phyloP scores from a whole-genome alignment of 2,113 vertebrate species.

The Paratilapia polleni region DNA sequence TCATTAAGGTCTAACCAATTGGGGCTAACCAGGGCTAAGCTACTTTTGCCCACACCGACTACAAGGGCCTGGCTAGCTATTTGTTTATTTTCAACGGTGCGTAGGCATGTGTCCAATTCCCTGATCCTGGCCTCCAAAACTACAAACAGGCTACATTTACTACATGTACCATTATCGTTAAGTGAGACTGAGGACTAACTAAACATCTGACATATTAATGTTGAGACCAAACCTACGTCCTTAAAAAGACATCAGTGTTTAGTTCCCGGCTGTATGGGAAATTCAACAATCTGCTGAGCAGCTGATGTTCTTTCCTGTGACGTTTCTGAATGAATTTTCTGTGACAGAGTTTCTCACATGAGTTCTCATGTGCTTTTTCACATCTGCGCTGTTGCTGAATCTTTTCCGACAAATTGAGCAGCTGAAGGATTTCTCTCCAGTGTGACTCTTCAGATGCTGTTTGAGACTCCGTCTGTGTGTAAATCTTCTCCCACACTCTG shows the following conservation, averaged over 20 bases:
- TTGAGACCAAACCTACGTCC: accelerated
- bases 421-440: accelerated
- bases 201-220: neutral
- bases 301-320: neutral
- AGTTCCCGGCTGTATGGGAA: neutral
- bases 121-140: no score
- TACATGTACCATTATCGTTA: no score
- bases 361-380: neutral
- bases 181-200: no score
- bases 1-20: no score
- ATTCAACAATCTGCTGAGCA: neutral
- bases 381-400: accelerated
- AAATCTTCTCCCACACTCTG: neutral
- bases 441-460: neutral
- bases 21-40: no score
- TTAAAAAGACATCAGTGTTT: neutral
- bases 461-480: neutral
- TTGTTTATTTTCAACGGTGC: no score
- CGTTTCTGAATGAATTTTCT: neutral
- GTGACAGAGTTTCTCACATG: neutral
- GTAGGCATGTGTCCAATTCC: no score
- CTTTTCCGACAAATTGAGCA: neutral
- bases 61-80: no score
- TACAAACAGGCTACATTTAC: no score
- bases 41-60: no score